phyloP scores from a whole-genome alignment of 23 tunicate genomes.

The Trididemnum clinides region DNA sequence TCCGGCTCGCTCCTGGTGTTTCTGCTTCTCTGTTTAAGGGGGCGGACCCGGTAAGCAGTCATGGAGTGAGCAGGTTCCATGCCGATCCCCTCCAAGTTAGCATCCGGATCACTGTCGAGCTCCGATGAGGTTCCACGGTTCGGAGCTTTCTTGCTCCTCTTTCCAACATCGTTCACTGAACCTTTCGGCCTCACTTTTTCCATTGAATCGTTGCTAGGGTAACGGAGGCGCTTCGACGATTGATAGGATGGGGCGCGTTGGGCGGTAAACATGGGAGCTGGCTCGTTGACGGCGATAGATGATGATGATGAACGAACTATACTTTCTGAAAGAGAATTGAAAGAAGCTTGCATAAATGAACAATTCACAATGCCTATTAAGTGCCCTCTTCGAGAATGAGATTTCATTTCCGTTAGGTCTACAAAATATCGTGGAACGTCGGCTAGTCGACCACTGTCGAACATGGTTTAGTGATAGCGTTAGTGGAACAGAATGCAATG shows the following conservation, averaged over 20 bases:
- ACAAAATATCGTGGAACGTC: no score
- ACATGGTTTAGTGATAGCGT: no score
- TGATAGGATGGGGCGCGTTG: background rate
- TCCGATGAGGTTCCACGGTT: background rate
- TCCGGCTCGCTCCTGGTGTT: constrained; percentile 62
- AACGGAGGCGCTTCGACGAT: background rate
- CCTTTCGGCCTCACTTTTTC: constrained; percentile 6
- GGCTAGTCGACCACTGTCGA: no score
- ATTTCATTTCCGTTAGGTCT: no score
- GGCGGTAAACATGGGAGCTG: background rate
- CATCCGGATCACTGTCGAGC: background rate
- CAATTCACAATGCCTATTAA: no score
- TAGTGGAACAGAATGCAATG: no score
- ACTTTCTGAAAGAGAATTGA: constrained; percentile 2
- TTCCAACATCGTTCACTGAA: background rate
- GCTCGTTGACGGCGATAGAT: background rate
- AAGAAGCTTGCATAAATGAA: no score
- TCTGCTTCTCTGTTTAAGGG: constrained; percentile 18
- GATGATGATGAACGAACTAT: constrained; percentile 3
- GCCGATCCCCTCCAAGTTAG: background rate
- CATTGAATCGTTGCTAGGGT: constrained; percentile 6
- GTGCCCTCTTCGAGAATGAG: no score
- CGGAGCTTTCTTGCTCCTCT: background rate
- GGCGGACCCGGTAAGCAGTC: constrained; percentile 41
- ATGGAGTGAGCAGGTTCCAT: constrained; percentile 29